Base-by-base conservation (phyloP, 1,140 invertebrate species). In the Hermatobates lingyangjiaoensis region DNA sequence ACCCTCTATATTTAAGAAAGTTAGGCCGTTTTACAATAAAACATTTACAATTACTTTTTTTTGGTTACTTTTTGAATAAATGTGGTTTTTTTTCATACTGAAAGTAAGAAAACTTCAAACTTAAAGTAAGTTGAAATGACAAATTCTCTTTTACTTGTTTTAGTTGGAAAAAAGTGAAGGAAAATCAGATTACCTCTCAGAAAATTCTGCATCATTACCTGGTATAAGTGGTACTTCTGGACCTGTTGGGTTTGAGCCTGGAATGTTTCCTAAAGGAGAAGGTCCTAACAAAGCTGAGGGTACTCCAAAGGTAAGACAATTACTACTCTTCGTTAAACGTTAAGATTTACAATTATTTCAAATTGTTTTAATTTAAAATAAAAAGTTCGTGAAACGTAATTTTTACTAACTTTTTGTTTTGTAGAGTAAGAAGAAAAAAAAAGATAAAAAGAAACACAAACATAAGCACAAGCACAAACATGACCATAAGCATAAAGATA, bases 361-460 rank as follows among this genome's bases (percentile, higher is more conserved):
- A 25, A 10, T 27, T 46, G 21, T 48, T 49, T 53, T 48, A 55
- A 26, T 57, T 34, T 53, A 47, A 39, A 53, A n/a, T n/a, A n/a
- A n/a, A n/a, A n/a, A n/a, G n/a, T 52, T 46, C 42, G 50, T 52
- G 55, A 45, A 42, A 45, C 21, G 58, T 53, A 54, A 55, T 45
- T 51, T 57, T 59, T 60, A 57, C 60, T 60, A 42, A 27, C 39
- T 57, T 56, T 66, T 67, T 57, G 59, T 80, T 74, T 66, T 74
- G 55, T 83, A 86, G 62, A 83, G 83, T 60, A 81, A 81, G 64
- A 83, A 86, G 59, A 84, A 87, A 59, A 79, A 87, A 48, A 86
- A 85, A 60, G 81, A 86, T 64, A 84, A 83, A 60, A 77, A 83
- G 57, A 83, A 82, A 61, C 79, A 84, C 56, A 82, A 78, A 59